A percentile compares a stretch with the other conserved stretches of the same genome.
These are phyloP conservation scores for Fistularia tabacaria DNA, from an alignment of 2,797 vertebrate species.

Conservation along the genomic window DNA sequence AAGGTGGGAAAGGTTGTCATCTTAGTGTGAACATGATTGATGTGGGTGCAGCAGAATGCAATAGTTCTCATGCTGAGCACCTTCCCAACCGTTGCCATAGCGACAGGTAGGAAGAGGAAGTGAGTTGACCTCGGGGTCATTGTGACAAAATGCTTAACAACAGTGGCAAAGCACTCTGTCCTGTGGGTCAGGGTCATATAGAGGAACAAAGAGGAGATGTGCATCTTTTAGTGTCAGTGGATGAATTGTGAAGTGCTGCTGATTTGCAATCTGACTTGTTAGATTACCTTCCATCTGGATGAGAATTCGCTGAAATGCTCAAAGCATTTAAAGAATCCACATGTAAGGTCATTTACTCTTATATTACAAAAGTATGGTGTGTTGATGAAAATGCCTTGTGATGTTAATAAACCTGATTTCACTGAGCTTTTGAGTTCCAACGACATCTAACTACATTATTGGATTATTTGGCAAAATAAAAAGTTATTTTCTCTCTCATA, in stretches of 20 bases:
- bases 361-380: too few species aligned
- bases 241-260: conserved; percentile 14
- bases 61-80: conserved; percentile 38
- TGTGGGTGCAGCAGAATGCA: conserved; percentile 45
- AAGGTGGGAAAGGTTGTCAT: conserved; percentile 61
- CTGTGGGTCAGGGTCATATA: conserved; percentile 58
- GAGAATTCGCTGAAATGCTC: too few species aligned
- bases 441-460: too few species aligned
- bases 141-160: conserved; percentile 68
- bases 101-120: conserved; percentile 61
- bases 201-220: conserved; percentile 26
- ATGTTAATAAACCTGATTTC: too few species aligned
- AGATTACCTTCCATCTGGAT: too few species aligned
- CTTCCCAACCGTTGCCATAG: conserved; percentile 37
- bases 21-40: conserved; percentile 64
- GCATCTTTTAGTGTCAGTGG: conserved; percentile 27
- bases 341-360: too few species aligned
- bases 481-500: too few species aligned
- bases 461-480: too few species aligned
- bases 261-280: not conserved
- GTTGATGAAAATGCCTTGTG: too few species aligned
- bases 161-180: conserved; percentile 51
- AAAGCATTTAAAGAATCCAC: too few species aligned
- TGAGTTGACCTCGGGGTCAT: conserved; percentile 55
- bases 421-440: too few species aligned